Evolutionary conservation across 2,888 invertebrate species (phyloP).

Genomic region (Embidobia sp.): DNA sequence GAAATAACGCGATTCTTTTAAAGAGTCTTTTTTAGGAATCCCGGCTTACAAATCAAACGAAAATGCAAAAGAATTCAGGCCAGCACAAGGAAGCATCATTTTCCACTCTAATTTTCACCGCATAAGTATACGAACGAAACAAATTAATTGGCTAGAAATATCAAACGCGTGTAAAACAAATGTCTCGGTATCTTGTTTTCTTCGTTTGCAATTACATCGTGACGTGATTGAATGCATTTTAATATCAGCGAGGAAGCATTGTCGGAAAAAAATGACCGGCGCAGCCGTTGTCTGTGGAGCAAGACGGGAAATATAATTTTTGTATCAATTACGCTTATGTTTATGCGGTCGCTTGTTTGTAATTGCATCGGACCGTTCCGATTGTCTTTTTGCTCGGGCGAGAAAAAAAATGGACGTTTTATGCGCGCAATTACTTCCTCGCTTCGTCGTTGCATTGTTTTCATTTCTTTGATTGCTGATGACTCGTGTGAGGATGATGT

Average conservation of each 20-base stretch:
- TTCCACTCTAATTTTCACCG: conserved; percentile 41
- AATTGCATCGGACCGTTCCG: conserved; percentile 3
- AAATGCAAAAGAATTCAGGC: conserved; percentile 14
- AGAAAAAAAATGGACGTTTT: conserved; percentile 7
- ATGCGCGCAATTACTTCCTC: conserved; percentile 10
- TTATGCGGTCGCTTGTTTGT: not conserved
- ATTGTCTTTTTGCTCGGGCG: conserved; percentile 2
- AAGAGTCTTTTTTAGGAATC: not conserved
- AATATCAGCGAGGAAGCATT: too few relatives aligned
- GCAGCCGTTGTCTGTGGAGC: too few relatives aligned
- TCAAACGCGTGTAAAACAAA: too few relatives aligned
- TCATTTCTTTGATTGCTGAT: conserved; percentile 7
- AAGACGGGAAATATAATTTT: too few relatives aligned
- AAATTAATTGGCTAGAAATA: too few relatives aligned
- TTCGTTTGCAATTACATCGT: too few relatives aligned
- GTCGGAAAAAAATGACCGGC: too few relatives aligned
- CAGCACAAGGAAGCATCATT: conserved; percentile 4
- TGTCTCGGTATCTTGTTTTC: too few relatives aligned
- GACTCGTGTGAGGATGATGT: conserved; percentile 4
- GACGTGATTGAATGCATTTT: too few relatives aligned
- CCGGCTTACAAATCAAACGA: not conserved
- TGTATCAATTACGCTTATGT: too few relatives aligned
- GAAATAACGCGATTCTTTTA: too few relatives aligned
- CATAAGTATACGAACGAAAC: too few relatives aligned
- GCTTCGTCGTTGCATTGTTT: conserved; percentile 19